Base-by-base conservation (phyloP, 2,888 invertebrate species). In the Ecliptopera silaceata region DNA sequence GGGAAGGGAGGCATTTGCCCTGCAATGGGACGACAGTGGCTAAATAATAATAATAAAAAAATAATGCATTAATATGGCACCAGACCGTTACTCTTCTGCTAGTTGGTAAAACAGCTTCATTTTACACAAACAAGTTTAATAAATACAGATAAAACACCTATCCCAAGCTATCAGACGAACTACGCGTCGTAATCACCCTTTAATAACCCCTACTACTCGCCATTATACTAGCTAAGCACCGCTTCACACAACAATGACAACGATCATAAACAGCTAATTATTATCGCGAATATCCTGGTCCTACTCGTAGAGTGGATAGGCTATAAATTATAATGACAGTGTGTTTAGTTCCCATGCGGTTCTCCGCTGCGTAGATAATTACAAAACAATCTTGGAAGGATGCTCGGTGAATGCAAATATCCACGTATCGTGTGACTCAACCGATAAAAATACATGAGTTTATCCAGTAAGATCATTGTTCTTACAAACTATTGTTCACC, bases 241-340 rank as follows among this genome's bases (percentile, higher is more conserved):
- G 49, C 41, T 42, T 50, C 42, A 20, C 31, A 52, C 44, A 59
- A 66, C 63, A 65, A 64, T 65, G 41, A 50, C 47, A 46, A 50
- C 44, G 53, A 42, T 54, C 44, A 57, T 46, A 51, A 48, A 54
- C 51, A 70, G 49, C 32, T 77, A 74, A 80, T 78, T 70, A 80
- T 78, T 73, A 75, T 59, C 52, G 54, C 56, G 53, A 68, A 68
- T 75, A 77, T 81, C 80, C 81, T 80, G 72, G 66, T 79, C 54
- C 66, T 17, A 26, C 6, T 26, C 26, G 6, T 26, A 31, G 42
- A 42, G 3, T 50, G 31, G 36, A 36, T 39, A 34, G 11, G 12
- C 6, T 17, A 18, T 48, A 20, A 18, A 29, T 31, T 12, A 45
- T 34, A 45, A 17, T 12, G 5, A 26, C 34, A 34, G 13, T 47